phyloP scores from a whole-genome alignment of 1,140 invertebrate genomes.

The Psilanteris sp. region DNA sequence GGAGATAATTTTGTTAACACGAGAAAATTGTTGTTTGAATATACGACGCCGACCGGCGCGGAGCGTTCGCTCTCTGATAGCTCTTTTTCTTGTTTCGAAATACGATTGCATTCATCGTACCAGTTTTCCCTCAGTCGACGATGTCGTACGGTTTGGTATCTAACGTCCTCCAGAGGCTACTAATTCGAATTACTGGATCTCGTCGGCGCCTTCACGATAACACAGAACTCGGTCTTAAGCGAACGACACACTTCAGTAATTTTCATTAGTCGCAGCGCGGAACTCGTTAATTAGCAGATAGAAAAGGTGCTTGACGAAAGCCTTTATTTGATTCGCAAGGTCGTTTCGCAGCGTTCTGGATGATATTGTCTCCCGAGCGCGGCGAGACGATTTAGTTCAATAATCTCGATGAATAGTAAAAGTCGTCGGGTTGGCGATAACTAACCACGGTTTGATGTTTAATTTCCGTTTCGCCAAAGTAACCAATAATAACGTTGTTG shows the following conservation, averaged over 20 bases:
- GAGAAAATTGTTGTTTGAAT: constrained; percentile 43
- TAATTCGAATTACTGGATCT: constrained; percentile 60
- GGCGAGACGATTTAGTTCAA: too few relatives aligned
- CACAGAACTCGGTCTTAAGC: constrained; percentile 15
- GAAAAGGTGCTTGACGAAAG: constrained; percentile 10
- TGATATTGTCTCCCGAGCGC: neutral
- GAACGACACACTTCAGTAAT: constrained; percentile 50
- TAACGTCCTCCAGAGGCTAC: constrained; percentile 40
- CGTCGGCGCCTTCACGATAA: constrained; percentile 40
- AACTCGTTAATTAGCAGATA: constrained; percentile 59
- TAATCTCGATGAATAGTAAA: too few relatives aligned
- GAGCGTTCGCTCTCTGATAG: constrained; percentile 27
- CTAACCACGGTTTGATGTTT: too few relatives aligned
- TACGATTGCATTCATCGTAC: constrained; percentile 29
- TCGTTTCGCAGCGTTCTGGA: constrained; percentile 28
- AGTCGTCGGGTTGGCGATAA: too few relatives aligned
- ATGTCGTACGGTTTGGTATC: constrained; percentile 53
- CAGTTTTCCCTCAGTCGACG: constrained; percentile 42
- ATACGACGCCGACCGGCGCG: constrained; percentile 6
- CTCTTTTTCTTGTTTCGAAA: constrained; percentile 21
- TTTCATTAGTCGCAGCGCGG: constrained; percentile 46
- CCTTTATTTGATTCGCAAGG: constrained; percentile 48
- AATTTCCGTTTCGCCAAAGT: too few relatives aligned
- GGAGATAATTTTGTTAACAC: constrained; percentile 44
- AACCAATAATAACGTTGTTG: too few relatives aligned